Evolutionary conservation across 2,797 vertebrate species (phyloP), one percentile per base, ranked within the genome.

Genomic region (Sitta carolinensis): DNA sequence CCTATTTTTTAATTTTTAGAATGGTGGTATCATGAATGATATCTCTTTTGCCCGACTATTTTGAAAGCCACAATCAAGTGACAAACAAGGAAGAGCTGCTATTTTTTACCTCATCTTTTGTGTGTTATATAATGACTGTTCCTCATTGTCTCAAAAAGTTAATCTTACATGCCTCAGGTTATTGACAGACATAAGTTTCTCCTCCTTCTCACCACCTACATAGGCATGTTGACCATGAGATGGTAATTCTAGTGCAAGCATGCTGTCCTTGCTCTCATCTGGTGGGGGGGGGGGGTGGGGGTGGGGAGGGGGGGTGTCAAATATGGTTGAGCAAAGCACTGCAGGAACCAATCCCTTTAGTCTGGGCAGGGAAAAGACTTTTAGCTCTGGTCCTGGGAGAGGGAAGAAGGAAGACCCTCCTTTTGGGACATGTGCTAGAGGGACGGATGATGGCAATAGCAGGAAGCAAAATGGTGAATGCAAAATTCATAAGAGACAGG

Each of bases 211-310:
- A 42, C 22, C 58, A 13, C 17, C 47, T 57, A 21, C 16, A 36
- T 0, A 59, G 15, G 16, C 15, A 29, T 10, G 10, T 17, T 63
- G 26, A 58, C 47, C 40, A 45, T 16, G 17, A 80, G 5, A 42
- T 34, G 29, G 20, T 66, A 34, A 64, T 50, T 70, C 51, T 59
- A 55, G 19, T 7, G n/a, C 1, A 4, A 84, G 17, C 9, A 32
- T 7, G 10, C 4, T 5, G 9, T 20, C 40, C 30, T 68, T 58
- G 47, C 59, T 83, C 47, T 55, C 45, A 42, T 22, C 29, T 66
- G 32, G 12, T 7, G 5, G 0, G 0, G 32, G 7, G 23, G 26
- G 10, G 3, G n/a, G n/a, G n/a, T n/a, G n/a, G n/a, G n/a, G n/a
- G n/a, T n/a, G n/a, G n/a, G n/a, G n/a, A n/a, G n/a, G n/a, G n/a